Evolutionary conservation across 2,113 vertebrate species (phyloP).

Genomic region (Struthio camelus): DNA sequence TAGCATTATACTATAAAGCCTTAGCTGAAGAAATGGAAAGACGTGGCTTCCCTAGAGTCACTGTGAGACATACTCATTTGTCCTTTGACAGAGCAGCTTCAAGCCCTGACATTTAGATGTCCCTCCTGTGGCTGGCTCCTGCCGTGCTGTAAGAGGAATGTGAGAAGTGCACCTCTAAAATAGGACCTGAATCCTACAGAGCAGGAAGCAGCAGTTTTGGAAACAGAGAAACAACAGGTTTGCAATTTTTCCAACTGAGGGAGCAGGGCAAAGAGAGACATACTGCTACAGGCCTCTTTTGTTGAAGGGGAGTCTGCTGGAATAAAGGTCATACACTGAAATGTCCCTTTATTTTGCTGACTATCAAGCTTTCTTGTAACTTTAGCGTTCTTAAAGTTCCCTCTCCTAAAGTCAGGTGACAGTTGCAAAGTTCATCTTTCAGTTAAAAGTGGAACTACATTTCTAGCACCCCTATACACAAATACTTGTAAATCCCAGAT

Average conservation of each 20-base stretch:
- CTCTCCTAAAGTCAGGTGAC: background rate
- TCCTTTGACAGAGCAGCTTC: slow-evolving; percentile 10
- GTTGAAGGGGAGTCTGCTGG: background rate
- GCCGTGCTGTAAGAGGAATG: background rate
- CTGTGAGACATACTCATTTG: background rate
- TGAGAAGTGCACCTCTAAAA: background rate
- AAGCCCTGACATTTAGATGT: background rate
- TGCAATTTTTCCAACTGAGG: background rate
- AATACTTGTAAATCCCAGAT: background rate
- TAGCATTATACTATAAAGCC: background rate
- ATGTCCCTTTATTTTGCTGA: background rate
- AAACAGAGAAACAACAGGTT: background rate
- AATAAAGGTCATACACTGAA: background rate
- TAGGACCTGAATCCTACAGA: background rate
- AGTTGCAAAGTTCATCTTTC: background rate
- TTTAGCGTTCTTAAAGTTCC: background rate
- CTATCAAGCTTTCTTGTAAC: background rate
- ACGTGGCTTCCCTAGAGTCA: background rate
- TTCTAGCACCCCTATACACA: background rate
- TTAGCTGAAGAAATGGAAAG: background rate
- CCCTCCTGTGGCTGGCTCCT: background rate
- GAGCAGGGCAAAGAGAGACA: background rate
- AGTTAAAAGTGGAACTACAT: background rate
- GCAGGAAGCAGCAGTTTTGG: background rate
- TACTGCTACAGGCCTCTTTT: background rate